Evolutionary conservation across 2,888 invertebrate genomes (phyloP).

Genomic region (Punctoribates punctum): DNA sequence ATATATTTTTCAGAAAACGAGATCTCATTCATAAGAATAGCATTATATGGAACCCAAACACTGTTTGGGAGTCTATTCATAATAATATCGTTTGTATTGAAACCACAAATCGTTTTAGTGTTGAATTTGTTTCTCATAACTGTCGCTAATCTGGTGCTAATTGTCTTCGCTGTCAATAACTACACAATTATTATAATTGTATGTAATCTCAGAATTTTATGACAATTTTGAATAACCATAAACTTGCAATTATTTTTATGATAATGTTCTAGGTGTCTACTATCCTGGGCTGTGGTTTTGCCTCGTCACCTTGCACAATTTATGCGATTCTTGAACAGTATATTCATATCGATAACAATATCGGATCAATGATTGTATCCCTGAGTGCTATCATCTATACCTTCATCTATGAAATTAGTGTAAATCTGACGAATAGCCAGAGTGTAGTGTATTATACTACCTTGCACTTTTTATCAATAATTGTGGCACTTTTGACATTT

Average conservation of each 20-base stretch:
- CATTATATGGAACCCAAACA: neutral
- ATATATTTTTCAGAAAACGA: no score
- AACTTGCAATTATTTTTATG: neutral
- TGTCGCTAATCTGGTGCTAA: neutral
- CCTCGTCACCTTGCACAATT: neutral
- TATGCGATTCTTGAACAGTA: neutral
- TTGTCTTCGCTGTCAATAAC: neutral
- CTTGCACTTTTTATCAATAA: neutral
- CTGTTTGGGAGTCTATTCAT: neutral
- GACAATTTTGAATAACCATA: neutral
- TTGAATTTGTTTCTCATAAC: neutral
- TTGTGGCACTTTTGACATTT: neutral
- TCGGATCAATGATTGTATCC: neutral
- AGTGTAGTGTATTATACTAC: neutral
- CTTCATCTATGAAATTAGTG: neutral
- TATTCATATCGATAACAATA: neutral
- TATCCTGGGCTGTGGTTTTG: neutral
- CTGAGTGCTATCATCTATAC: neutral
- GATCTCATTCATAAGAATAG: neutral
- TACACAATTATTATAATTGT: neutral
- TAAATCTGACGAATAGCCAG: neutral
- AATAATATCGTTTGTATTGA: neutral
- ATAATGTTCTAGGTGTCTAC: neutral
- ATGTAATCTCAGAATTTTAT: neutral
- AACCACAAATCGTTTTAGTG: neutral